Base-by-base conservation (phyloP, 2,888 invertebrate genomes). In the Bugula neritina region DNA sequence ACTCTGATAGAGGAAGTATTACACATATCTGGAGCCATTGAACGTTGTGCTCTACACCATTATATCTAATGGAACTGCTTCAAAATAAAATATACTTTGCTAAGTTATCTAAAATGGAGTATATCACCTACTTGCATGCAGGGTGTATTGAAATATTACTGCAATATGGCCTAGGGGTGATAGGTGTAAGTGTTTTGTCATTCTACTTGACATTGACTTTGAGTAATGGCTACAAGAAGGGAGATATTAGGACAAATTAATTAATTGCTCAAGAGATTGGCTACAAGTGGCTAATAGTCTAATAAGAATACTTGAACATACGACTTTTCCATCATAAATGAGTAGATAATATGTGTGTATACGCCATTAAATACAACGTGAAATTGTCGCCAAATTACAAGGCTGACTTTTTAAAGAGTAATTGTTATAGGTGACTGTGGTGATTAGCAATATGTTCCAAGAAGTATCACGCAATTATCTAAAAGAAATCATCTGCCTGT, bases 191-290 rank as follows among this genome's bases (percentile, higher is more conserved):
- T 63, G 63, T 63, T 63, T 63, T 63, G 27, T 63, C 27, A 63
- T 31, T 27, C 29, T 31, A 63, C 63, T 63, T 63, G 63, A 63
- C 2, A 29, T 29, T 63, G 63, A 63, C 31, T 34, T 63, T 21
- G 17, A 63, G 63, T 63, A 63, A 34, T 25, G n/a, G 63, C 27
- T 31, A 31, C 29, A 31, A 63, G 63, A 10, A 27, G 63, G 13
- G 29, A 63, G 63, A 63, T 31, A 63, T 63, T 25, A 63, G 63
- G 63, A 27, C 27, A 27, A 63, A 63, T 63, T 63, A 63, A 63
- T 63, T 63, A 63, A 63, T 63, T 13, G 31, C 63, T 63, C 63
- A 63, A 63, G 27, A 43, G 43, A 43, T 10, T 43, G 43, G 43
- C 17, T 43, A 5, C 43, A 43, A 43, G 43, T 43, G 43, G 43